Evolutionary conservation across 2,113 vertebrate genomes (phyloP).

Genomic region (Emydocephalus ijimae): DNA sequence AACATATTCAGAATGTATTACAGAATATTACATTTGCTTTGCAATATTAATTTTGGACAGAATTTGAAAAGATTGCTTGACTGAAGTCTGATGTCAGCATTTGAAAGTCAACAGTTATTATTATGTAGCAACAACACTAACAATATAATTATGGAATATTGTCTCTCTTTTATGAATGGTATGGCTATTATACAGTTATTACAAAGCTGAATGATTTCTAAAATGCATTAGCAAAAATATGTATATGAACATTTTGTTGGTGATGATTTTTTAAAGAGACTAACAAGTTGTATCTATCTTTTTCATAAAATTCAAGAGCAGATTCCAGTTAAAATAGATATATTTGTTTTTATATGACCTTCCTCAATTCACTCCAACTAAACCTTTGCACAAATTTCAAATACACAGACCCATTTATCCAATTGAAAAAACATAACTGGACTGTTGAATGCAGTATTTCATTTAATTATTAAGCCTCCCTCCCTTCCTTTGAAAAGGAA

Average conservation of each 20-base stretch:
- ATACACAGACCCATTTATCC: neutral
- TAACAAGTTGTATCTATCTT: neutral
- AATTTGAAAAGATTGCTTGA: conserved; percentile 19
- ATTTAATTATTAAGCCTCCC: neutral
- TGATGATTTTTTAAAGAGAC: neutral
- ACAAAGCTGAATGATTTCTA: neutral
- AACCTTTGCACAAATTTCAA: neutral
- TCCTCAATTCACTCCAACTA: neutral
- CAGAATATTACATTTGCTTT: neutral
- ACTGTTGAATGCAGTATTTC: neutral
- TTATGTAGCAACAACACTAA: conserved; percentile 6
- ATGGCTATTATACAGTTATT: neutral
- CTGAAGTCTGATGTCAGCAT: conserved; percentile 28
- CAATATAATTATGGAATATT: neutral
- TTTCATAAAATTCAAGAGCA: neutral
- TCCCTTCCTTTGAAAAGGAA: neutral
- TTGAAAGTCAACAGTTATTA: conserved; percentile 20
- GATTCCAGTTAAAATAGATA: neutral
- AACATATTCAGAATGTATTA: conserved; percentile 20
- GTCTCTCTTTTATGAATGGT: neutral
- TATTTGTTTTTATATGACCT: neutral
- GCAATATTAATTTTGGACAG: conserved; percentile 13
- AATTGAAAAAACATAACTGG: neutral
- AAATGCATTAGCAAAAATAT: neutral
- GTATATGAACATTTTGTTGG: neutral